Conservation (phyloP, 2,888 invertebrate genomes). For the Agriopis aurantiaria region DNA sequence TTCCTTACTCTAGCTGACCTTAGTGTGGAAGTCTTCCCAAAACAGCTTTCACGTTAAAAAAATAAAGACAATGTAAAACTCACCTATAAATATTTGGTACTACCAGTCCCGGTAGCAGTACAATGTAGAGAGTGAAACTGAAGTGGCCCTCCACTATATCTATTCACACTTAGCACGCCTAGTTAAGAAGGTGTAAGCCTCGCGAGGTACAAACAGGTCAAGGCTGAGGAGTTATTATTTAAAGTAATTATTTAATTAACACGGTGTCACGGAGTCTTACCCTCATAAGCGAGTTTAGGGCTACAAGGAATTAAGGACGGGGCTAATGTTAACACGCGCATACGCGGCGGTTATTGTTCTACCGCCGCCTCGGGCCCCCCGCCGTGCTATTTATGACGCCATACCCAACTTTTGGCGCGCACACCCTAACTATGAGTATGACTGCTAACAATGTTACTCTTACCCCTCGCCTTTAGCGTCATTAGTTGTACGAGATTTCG, state of each 20-base stretch:
- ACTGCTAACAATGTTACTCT: slow-evolving; percentile 82
- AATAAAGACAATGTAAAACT: too few relatives aligned
- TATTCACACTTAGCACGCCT: neutral
- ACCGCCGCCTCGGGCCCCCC: slow-evolving; percentile 62
- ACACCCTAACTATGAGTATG: slow-evolving; percentile 83
- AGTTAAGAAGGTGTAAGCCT: slow-evolving; percentile 42
- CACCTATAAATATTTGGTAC: too few relatives aligned
- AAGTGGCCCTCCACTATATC: too few relatives aligned
- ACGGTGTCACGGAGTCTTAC: slow-evolving; percentile 79
- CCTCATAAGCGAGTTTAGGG: slow-evolving; percentile 83
- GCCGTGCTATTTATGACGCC: slow-evolving; percentile 81
- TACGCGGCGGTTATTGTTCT: slow-evolving; percentile 80
- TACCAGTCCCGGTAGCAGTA: too few relatives aligned
- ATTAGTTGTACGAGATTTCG: slow-evolving; percentile 84
- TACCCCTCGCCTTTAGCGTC: slow-evolving; percentile 83
- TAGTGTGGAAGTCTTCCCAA: too few relatives aligned
- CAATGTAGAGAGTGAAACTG: too few relatives aligned
- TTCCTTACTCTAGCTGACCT: too few relatives aligned
- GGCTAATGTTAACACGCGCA: slow-evolving; percentile 84
- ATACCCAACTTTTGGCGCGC: slow-evolving; percentile 81
- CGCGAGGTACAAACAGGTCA: slow-evolving; percentile 45
- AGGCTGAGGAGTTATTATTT: slow-evolving; percentile 78
- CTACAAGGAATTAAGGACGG: slow-evolving; percentile 83
- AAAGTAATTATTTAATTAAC: slow-evolving; percentile 86
- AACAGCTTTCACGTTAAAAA: too few relatives aligned